Conservation (phyloP, 2,888 invertebrate genomes). For the Lampropteryx suffumata region DNA sequence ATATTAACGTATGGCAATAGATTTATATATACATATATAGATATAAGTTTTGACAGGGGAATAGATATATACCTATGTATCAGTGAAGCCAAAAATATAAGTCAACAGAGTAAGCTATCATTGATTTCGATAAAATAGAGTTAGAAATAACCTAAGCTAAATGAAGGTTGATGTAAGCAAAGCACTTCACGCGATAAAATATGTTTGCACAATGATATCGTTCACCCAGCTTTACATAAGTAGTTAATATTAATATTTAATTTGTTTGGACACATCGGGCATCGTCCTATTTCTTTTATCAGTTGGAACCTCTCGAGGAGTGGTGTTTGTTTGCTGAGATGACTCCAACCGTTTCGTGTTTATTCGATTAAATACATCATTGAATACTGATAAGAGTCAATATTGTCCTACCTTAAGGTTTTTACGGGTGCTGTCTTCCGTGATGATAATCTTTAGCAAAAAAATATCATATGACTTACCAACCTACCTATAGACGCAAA, state of each 20-base stretch:
- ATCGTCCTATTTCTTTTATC: constrained; percentile 22
- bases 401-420: neutral
- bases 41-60: too few relatives aligned
- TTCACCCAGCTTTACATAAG: constrained; percentile 10
- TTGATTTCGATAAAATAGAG: constrained; percentile 13
- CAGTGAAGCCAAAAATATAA: neutral
- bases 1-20: too few relatives aligned
- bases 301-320: constrained; percentile 16
- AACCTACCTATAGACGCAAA: too few relatives aligned
- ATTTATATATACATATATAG: too few relatives aligned
- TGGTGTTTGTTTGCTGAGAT: constrained; percentile 21
- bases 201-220: constrained; percentile 21
- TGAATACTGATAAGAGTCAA: constrained; percentile 1
- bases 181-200: constrained; percentile 13
- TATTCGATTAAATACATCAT: constrained; percentile 2
- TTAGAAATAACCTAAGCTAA: constrained; percentile 9
- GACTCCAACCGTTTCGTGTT: constrained; percentile 3
- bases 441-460: too few relatives aligned
- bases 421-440: neutral
- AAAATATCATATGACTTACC: too few relatives aligned
- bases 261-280: constrained; percentile 17
- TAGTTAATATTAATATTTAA: constrained; percentile 23
- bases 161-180: constrained; percentile 15
- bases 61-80: too few relatives aligned
- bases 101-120: constrained; percentile 7